Evolutionary conservation across 2,113 vertebrate species (phyloP), one percentile per base, ranked within the genome.

Genomic region (Macroglossus sobrinus): DNA sequence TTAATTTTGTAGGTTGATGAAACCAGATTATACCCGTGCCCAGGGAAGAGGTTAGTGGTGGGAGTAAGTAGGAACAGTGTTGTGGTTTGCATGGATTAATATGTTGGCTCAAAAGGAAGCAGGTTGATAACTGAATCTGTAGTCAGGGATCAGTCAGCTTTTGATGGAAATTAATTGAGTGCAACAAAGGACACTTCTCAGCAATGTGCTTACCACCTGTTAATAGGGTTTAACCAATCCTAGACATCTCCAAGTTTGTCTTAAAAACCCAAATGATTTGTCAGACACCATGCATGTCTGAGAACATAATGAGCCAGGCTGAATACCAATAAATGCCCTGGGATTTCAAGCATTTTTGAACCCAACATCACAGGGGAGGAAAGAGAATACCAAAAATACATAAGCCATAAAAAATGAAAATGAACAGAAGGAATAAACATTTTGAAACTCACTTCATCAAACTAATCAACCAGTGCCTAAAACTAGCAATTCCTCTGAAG

Each of bases 151-250:
- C 94, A 97, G 76, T 93, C 95, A 89, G 80, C 57, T 95, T 61
- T 75, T 89, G 94, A 94, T 75, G 3, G 76, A 38, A 92, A 89
- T 75, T 98, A 96, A 98, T 72, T 93, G 97, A 97, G 95, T 71
- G 24, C 96, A 98, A 94, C 84, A 97, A 96, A 97, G 95, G 96
- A 92, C 92, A 28, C 45, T 97, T n/a, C 82, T 94, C 93, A 89
- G 71, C 97, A 98, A 98, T 97, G 94, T 98, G 98, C 93, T 63
- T 89, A 90, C 97, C 98, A 98, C 97, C 97, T 98, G 97, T 97
- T 96, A 9, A 2, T 75, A 8, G 74, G 75, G 26, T 22, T 84
- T 88, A 64, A 95, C 95, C 61, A 97, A 90, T 0, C 0, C 45
- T 64, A 89, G 6, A 33, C 72, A 24, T 81, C 40, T 55, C 45